Conservation (phyloP, 2,113 vertebrate genomes). For the Capreolus pygargus region DNA sequence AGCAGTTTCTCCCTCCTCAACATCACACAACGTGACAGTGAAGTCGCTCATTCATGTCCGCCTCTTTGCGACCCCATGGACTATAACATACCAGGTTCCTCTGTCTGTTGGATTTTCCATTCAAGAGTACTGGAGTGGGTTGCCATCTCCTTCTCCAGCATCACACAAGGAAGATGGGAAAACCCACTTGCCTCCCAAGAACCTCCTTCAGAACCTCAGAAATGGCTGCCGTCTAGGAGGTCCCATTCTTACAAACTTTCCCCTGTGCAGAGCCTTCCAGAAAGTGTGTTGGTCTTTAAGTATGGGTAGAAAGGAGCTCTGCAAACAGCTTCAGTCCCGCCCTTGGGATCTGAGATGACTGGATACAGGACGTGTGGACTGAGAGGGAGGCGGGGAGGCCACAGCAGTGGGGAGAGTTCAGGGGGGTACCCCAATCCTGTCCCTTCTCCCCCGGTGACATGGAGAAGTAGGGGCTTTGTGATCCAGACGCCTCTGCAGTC, state of each 20-base stretch:
- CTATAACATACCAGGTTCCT: neutral
- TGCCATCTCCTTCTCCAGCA: neutral
- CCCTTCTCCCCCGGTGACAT: fast-evolving
- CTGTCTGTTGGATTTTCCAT: neutral
- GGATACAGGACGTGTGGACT: neutral
- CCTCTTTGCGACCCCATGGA: neutral
- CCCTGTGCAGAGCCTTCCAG: neutral
- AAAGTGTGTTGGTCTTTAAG: neutral
- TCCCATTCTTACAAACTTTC: neutral
- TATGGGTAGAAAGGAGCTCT: neutral
- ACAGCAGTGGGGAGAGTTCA: neutral
- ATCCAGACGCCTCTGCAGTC: neutral
- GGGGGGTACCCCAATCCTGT: no score
- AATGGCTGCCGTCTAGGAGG: fast-evolving
- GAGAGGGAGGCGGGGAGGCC: no score
- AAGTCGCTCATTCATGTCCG: neutral
- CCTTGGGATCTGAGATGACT: neutral
- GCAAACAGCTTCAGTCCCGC: no score
- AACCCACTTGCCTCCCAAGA: neutral
- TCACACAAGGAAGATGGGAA: neutral
- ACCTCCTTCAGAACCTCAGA: neutral
- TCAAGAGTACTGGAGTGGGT: neutral
- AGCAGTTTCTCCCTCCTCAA: neutral
- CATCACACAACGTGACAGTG: neutral
- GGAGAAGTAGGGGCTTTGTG: neutral